These are phyloP conservation scores for Chlorocebus sabaeus DNA, from an alignment of 2,113 vertebrate species.

Conservation along the genomic window DNA sequence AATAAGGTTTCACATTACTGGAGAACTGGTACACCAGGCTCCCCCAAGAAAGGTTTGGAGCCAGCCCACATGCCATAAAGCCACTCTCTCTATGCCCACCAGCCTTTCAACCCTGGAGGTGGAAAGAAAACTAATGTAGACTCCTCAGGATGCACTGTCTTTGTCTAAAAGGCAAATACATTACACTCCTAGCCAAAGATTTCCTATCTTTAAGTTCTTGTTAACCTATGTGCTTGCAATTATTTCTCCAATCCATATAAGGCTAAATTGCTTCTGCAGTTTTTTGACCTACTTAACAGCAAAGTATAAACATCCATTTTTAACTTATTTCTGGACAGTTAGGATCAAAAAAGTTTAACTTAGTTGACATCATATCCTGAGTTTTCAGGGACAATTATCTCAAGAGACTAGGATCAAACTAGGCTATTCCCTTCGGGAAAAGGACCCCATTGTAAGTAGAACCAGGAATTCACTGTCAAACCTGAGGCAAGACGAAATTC, in stretches of 20 bases:
- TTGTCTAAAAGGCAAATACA: background rate
- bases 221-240: background rate
- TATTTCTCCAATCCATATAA: background rate
- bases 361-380: background rate
- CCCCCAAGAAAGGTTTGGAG: background rate
- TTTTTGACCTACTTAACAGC: conserved; percentile 6
- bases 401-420: background rate
- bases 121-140: background rate
- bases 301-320: background rate
- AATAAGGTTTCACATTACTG: background rate
- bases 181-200: background rate
- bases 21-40: background rate
- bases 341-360: background rate
- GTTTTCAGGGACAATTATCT: conserved; percentile 20
- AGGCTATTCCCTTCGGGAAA: background rate
- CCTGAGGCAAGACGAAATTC: background rate
- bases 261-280: background rate
- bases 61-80: background rate
- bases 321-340: conserved; percentile 8
- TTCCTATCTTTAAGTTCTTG: background rate
- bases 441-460: background rate
- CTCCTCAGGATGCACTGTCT: background rate
- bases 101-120: background rate
- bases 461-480: background rate
- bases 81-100: background rate